Conservation (phyloP, 2,797 vertebrate genomes). For the Mycteria americana region DNA sequence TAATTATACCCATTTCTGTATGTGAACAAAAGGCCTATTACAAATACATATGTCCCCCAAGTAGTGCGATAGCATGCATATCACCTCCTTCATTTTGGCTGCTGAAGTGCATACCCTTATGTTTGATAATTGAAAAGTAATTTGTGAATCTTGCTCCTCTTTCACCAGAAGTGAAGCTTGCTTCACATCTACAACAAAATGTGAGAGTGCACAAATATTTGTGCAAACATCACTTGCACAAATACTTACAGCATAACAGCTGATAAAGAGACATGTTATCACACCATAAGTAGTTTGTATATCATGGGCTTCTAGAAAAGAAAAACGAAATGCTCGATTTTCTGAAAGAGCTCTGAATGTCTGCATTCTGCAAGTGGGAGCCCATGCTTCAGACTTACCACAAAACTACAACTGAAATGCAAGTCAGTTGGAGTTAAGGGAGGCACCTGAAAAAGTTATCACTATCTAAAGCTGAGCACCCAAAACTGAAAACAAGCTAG, state of each 20-base stretch:
- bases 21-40: neutral
- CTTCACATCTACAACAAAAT: neutral
- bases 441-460: neutral
- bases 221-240: neutral
- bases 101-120: neutral
- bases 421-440: neutral
- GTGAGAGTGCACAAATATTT: neutral
- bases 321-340: neutral
- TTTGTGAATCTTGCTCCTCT: neutral
- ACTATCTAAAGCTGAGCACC: neutral
- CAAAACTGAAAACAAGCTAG: neutral
- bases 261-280: neutral
- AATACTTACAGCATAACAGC: neutral
- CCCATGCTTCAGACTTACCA: neutral
- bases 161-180: neutral
- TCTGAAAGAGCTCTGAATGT: neutral
- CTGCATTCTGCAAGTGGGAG: neutral
- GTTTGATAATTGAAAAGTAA: neutral
- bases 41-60: neutral
- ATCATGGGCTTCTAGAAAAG: neutral
- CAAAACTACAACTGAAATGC: neutral
- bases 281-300: accelerated
- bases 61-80: accelerated
- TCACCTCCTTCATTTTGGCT: neutral
- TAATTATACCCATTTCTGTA: neutral